Conservation (phyloP, 2,888 invertebrate genomes). For the Agonopterix heracliana region DNA sequence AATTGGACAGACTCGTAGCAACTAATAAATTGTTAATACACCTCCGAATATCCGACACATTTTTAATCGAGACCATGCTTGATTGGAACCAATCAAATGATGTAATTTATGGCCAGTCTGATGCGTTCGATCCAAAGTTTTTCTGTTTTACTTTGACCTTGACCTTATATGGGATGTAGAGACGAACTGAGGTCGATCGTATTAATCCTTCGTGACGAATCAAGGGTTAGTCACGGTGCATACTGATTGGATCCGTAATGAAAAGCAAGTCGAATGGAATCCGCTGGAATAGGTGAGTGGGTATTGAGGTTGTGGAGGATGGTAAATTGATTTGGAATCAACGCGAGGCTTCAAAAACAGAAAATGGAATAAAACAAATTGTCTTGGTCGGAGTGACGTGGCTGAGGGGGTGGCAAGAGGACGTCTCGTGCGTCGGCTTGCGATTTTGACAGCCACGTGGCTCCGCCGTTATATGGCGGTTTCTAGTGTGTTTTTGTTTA, state of each 20-base stretch:
- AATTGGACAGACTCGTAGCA: too few species aligned
- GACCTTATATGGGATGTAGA: slow-evolving; percentile 36
- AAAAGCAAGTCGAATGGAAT: slow-evolving; percentile 45
- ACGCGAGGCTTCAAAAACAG: not conserved
- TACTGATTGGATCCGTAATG: slow-evolving; percentile 59
- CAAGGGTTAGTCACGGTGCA: slow-evolving; percentile 41
- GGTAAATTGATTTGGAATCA: slow-evolving; percentile 9
- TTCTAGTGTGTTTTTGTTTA: too few species aligned
- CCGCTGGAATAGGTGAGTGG: slow-evolving; percentile 34
- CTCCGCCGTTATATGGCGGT: too few species aligned
- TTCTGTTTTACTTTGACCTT: slow-evolving; percentile 37
- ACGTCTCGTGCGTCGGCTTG: too few species aligned
- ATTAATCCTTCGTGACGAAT: slow-evolving; percentile 67
- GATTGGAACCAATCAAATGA: slow-evolving; percentile 71
- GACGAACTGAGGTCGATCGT: slow-evolving; percentile 20
- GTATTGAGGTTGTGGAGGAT: slow-evolving; percentile 19
- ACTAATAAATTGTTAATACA: slow-evolving; percentile 7
- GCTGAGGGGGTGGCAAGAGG: too few species aligned
- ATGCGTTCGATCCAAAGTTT: slow-evolving; percentile 30
- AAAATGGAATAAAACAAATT: too few species aligned
- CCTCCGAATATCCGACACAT: slow-evolving; percentile 13
- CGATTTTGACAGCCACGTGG: too few species aligned
- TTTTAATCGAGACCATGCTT: slow-evolving; percentile 58
- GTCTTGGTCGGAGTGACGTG: too few species aligned
- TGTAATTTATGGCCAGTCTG: slow-evolving; percentile 58